Evolutionary conservation across 2,888 invertebrate species (phyloP), one percentile per base, ranked within the genome.

Genomic region (Drosophila kuntzei): DNA sequence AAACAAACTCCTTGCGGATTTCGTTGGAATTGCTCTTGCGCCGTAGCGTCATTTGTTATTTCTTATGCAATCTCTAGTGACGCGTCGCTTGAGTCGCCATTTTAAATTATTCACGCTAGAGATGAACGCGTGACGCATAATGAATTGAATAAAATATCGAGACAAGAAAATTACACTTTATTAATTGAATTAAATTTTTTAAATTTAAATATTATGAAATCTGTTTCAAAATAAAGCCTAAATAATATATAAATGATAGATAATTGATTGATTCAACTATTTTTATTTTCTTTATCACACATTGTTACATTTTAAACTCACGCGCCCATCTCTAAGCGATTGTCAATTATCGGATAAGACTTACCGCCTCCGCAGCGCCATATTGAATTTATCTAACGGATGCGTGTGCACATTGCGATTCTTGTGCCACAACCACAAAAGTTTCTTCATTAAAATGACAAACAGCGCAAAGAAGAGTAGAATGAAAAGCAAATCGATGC

Each of bases 391-490:
- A 18, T 95, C 94, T 79, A 94, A 93, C 61, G 86, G 89, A 84
- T 89, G 81, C 69, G 89, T 73, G 64, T 89, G 87, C 62, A 81
- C 77, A 71, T 82, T 87, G 74, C 89, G 89, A 88, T 91, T 90
- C 76, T 94, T 94, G 66, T 93, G 93, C 64, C 94, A 93, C 74
- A 95, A 92, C 81, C 94, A 93, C 72, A 94, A 92, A 76, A 95
- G 91, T 66, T 95, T 93, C 76, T 94, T 93, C 66, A 95, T 93
- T 25, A 96, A 95, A 80, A 95, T 95, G 79, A 94, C 92, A 72
- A 95, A 95, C 57, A 96, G 93, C 54, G 95, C 94, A 43, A 95
- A 92, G 88, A 96, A 96, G 49, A 96, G 93, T 34, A 94, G 90
- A 37, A 95, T 93, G 84, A 96, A 94, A 63, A 96, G 93, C 29